Evolutionary conservation across 2,797 vertebrate genomes (phyloP).

Genomic region (Tapirus indicus): DNA sequence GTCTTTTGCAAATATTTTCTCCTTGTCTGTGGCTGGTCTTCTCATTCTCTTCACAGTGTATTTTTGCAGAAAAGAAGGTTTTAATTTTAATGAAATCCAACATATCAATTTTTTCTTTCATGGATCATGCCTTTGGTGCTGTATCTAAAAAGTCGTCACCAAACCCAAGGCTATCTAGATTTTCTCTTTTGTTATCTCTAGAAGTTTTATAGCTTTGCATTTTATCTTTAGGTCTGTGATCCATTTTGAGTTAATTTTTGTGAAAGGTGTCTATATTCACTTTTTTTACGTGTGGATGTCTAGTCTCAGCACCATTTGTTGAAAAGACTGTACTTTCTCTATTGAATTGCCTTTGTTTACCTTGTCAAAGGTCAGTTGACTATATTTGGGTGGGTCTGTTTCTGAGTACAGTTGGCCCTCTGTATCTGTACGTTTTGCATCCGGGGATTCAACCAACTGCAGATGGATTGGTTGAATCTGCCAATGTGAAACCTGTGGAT

Average conservation of each 20-base stretch:
- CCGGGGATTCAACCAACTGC: no score
- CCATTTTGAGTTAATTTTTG: not conserved
- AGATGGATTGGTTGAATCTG: no score
- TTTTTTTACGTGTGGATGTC: not conserved
- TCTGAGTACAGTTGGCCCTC: not conserved
- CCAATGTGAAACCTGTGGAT: no score
- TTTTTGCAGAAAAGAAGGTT: not conserved
- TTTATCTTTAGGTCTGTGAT: not conserved
- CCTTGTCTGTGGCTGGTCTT: not conserved
- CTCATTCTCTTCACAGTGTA: not conserved
- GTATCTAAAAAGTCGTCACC: not conserved
- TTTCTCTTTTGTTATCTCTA: not conserved
- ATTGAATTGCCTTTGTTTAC: not conserved
- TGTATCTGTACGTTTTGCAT: no score
- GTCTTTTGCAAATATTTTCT: not conserved
- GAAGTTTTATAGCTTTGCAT: not conserved
- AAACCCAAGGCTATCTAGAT: not conserved
- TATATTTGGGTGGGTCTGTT: not conserved
- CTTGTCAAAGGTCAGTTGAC: not conserved
- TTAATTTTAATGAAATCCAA: not conserved
- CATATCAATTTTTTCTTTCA: not conserved
- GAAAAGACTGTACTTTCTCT: not conserved
- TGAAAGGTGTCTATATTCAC: not conserved
- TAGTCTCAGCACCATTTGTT: not conserved
- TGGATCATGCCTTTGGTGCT: not conserved